Base-by-base conservation (phyloP, 2,888 invertebrate genomes). In the Drosophila algonquin region DNA sequence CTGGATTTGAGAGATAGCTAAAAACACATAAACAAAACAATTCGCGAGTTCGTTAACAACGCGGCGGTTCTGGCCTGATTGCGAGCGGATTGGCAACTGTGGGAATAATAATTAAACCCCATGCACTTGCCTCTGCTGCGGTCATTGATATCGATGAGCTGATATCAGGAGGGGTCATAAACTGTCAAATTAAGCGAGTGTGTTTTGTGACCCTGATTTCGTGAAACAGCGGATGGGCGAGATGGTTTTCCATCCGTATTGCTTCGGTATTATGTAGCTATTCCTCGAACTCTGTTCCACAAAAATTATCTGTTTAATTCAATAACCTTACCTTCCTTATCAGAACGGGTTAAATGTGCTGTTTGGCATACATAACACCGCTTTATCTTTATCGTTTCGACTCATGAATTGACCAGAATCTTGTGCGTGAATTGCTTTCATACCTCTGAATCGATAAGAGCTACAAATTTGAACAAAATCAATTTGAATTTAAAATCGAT, bases 151-250 rank as follows among this genome's bases (percentile, higher is more conserved):
- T 32, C 57, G 54, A 61, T 50, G 56, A 44, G 60, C 63, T 80
- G 61, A 75, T 81, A 76, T 71, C 69, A 24, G 46, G 8, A 30
- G 30, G 30, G 57, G 74, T 32, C 58, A 85, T 80, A 72, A 77
- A 73, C 24, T 35, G 40, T 18, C 18, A 18, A 18, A 18, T 18
- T 18, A 18, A 18, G 18, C 18, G 18, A 18, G 18, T 18, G 18
- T 1, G 18, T 45, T 70, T 32, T 40, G 27, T 24, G 35, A 27
- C 35, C 44, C 51, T 59, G 72, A 71, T 54, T 50, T 71, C 51
- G 53, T 54, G 45, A 61, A 62, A 40, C 24, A 27, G n/a, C 45
- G 24, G 16, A 10, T 18, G 44, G 24, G 48, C 24, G 30, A 9
- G 14, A 9, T 4, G 12, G 35, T 35, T 35, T 35, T 14, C 35